Conservation (phyloP, 2,113 vertebrate genomes). For the Oxygymnocypris stewartii region DNA sequence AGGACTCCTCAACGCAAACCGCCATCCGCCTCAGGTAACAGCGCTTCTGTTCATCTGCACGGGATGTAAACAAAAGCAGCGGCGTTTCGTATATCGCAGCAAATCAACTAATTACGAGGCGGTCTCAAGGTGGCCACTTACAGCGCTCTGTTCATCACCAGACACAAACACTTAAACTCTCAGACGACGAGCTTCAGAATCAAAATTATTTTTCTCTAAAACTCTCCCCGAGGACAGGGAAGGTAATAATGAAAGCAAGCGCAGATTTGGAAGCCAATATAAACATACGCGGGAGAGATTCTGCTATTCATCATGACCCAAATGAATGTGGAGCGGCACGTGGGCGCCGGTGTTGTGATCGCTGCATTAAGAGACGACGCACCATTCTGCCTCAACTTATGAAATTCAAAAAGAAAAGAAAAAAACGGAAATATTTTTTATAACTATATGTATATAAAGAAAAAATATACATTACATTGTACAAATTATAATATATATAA, state of each 20-base stretch:
- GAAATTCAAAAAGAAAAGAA: not conserved
- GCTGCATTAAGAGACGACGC: not conserved
- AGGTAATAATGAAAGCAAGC: slow-evolving; percentile 49
- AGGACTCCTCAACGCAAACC: not conserved
- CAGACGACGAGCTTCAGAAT: slow-evolving; percentile 44
- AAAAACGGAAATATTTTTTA: no score
- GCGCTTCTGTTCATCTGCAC: not conserved
- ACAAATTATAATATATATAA: no score
- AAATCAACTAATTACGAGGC: slow-evolving; percentile 42
- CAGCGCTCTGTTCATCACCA: slow-evolving; percentile 34
- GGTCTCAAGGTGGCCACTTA: slow-evolving; percentile 37
- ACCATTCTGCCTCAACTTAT: not conserved
- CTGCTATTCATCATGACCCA: slow-evolving; percentile 40
- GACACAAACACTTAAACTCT: slow-evolving; percentile 33
- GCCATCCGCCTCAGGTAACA: not conserved
- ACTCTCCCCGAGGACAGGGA: slow-evolving; percentile 39
- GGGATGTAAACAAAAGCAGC: not conserved
- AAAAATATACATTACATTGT: no score
- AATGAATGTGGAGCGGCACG: slow-evolving; percentile 38
- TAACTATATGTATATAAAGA: no score
- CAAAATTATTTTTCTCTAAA: slow-evolving; percentile 51
- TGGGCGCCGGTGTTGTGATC: not conserved
- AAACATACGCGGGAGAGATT: slow-evolving; percentile 40
- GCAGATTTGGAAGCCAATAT: slow-evolving; percentile 46
- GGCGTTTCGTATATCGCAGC: not conserved